A percentile compares a stretch with the other conserved stretches of the same genome.
phyloP scores from a whole-genome alignment of 2,888 invertebrate genomes.

The Trissonchulus latispiculum region DNA sequence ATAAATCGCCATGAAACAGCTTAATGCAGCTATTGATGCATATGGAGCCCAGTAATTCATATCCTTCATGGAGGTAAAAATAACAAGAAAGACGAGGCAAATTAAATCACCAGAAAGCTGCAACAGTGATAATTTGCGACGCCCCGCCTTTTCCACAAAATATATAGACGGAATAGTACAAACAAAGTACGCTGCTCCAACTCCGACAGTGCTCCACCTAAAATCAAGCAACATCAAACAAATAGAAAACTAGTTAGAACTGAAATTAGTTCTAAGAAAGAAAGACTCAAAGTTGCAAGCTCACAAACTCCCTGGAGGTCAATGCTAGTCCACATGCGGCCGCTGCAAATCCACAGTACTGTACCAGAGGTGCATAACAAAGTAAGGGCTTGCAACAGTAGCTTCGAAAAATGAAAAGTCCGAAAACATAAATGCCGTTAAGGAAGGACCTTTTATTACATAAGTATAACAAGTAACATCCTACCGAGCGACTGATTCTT shows the following conservation, averaged over 20 bases:
- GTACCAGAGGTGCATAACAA: no score
- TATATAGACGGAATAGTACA: constrained; percentile 48
- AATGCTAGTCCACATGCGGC: no score
- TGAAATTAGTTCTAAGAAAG: no score
- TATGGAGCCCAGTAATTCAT: constrained; percentile 32
- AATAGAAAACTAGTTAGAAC: no score
- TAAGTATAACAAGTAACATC: neutral
- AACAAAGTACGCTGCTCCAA: constrained; percentile 48
- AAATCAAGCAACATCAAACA: no score
- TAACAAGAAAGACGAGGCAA: constrained; percentile 41
- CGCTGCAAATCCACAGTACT: no score
- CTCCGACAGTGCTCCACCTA: constrained; percentile 44
- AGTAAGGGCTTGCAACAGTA: no score
- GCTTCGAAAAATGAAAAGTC: no score
- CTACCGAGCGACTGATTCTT: constrained; percentile 41
- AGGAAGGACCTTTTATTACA: no score
- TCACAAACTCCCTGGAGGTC: no score
- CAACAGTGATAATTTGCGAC: constrained; percentile 46
- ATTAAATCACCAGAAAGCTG: constrained; percentile 46
- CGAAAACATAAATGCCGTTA: no score
- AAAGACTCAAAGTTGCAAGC: no score
- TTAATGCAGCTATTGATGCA: constrained; percentile 33
- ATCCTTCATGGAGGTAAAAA: constrained; percentile 36
- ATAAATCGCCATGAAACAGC: constrained; percentile 38
- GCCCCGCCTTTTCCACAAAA: constrained; percentile 47